Conservation (phyloP, 2,113 vertebrate species). For the Corapipo altera region DNA sequence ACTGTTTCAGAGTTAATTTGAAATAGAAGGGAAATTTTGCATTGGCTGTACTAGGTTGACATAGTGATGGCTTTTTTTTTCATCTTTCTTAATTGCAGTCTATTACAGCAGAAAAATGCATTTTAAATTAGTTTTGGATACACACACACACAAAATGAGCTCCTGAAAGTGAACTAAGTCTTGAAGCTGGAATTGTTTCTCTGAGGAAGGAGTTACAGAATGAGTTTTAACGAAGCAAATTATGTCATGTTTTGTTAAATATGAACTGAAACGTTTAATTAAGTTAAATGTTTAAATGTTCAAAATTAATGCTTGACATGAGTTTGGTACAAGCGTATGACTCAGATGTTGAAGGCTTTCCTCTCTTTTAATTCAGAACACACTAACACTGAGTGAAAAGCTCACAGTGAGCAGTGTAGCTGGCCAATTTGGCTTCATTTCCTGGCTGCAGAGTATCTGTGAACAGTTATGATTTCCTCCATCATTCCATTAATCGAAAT, state of each 20-base stretch:
- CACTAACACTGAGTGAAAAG: slow-evolving; percentile 52
- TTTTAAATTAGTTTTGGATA: background rate
- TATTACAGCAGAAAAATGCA: background rate
- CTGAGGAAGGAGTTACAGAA: background rate
- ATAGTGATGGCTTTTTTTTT: background rate
- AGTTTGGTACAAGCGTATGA: slow-evolving; percentile 71
- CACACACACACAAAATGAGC: background rate
- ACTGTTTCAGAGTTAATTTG: background rate
- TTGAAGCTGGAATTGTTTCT: background rate
- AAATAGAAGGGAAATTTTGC: background rate
- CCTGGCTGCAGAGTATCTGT: slow-evolving; percentile 25
- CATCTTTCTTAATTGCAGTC: background rate
- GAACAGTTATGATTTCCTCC: slow-evolving; percentile 47
- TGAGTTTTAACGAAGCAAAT: background rate
- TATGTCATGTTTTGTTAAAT: background rate
- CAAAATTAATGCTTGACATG: slow-evolving; percentile 66
- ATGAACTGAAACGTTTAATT: background rate
- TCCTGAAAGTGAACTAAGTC: background rate
- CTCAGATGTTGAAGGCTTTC: slow-evolving; percentile 41
- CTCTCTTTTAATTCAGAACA: slow-evolving; percentile 56
- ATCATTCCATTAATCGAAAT: slow-evolving; percentile 1
- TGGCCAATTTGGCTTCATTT: slow-evolving; percentile 54
- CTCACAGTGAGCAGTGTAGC: slow-evolving; percentile 15
- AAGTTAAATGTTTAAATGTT: background rate
- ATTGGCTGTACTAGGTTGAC: background rate